These are phyloP conservation scores for Corvus moneduloides DNA, from an alignment of 2,113 vertebrate genomes.

Conservation along the genomic window DNA sequence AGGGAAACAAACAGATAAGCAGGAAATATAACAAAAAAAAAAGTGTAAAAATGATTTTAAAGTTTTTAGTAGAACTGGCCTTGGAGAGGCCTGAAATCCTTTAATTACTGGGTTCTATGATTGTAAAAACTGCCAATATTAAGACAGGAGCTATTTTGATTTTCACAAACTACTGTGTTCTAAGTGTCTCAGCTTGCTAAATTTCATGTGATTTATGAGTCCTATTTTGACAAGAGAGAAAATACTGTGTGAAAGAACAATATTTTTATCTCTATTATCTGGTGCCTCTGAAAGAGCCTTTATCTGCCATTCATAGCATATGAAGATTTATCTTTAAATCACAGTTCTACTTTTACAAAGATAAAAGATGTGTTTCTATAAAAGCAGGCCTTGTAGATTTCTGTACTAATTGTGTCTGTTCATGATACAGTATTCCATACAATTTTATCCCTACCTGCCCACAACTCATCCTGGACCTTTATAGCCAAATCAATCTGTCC, in stretches of 20 bases:
- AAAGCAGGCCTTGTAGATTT: neutral
- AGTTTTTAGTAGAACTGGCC: neutral
- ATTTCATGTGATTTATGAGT: neutral
- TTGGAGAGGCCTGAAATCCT: neutral
- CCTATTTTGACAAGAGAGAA: constrained; percentile 14
- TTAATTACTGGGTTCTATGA: neutral
- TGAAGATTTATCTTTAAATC: constrained; percentile 28
- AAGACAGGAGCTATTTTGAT: neutral
- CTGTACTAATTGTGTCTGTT: constrained; percentile 32
- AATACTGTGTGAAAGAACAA: neutral
- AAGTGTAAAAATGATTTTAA: neutral
- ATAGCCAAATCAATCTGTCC: neutral
- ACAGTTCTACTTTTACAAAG: constrained; percentile 24
- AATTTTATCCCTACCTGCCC: neutral
- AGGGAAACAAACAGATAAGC: neutral
- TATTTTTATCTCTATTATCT: constrained; percentile 40
- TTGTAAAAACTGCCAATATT: neutral
- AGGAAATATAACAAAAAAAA: neutral
- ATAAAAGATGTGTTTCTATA: constrained; percentile 18
- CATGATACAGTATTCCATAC: neutral
- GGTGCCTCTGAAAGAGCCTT: constrained; percentile 26
- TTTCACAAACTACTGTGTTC: neutral
- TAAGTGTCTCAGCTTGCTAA: neutral
- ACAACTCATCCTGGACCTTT: neutral
- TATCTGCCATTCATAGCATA: constrained; percentile 25